Evolutionary conservation across 2,888 invertebrate genomes (phyloP).

Genomic region (Caenorhabditis doughertyi): DNA sequence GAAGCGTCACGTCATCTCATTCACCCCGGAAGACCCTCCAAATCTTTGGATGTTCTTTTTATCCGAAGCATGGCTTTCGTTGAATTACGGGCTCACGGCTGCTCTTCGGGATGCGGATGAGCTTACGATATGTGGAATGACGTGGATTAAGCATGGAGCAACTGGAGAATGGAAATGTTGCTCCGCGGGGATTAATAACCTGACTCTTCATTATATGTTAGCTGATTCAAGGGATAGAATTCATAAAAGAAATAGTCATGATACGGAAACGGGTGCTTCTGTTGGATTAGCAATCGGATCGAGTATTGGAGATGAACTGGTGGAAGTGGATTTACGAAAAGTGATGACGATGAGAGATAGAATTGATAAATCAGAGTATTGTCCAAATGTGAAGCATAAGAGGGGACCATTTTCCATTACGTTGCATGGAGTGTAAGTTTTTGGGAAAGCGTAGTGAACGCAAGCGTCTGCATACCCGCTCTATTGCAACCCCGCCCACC

Average conservation of each 20-base stretch:
- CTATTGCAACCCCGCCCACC: too few species aligned
- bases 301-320: constrained; percentile 40
- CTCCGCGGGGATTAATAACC: constrained; percentile 62
- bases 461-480: too few species aligned
- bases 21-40: constrained; percentile 45
- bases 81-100: constrained; percentile 28
- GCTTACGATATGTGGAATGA: constrained; percentile 70
- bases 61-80: constrained; percentile 53
- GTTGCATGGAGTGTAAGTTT: constrained; percentile 74
- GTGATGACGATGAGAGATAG: constrained; percentile 64
- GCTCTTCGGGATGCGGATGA: constrained; percentile 37
- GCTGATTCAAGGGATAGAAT: constrained; percentile 31
- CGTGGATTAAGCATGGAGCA: constrained; percentile 75
- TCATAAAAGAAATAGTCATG: background rate
- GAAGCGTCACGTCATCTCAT: constrained; percentile 23
- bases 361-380: constrained; percentile 69
- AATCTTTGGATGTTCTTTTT: constrained; percentile 57
- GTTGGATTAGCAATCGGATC: background rate
- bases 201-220: constrained; percentile 56
- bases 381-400: constrained; percentile 65
- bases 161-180: constrained; percentile 71
- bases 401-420: constrained; percentile 78
- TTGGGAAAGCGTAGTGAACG: too few species aligned
- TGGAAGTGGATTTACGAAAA: constrained; percentile 73
- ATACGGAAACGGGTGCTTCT: background rate